Base-by-base conservation (phyloP, 2,888 invertebrate genomes). In the Acanthosepion lycidas region DNA sequence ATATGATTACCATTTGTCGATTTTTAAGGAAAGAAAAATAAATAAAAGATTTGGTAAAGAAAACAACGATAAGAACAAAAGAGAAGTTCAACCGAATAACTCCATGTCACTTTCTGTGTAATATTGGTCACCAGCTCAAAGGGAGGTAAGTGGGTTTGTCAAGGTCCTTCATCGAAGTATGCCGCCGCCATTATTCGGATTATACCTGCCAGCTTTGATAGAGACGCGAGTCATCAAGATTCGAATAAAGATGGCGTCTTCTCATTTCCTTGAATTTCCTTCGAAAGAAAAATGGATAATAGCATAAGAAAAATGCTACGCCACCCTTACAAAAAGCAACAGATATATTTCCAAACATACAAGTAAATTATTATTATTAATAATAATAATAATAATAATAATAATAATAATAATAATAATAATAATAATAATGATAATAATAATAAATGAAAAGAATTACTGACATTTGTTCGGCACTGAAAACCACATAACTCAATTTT, bases 131-230 rank as follows among this genome's bases (percentile, higher is more conserved):
- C 78, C n/a, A 33, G 78, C 78, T 33, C 9, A 78, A 78, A 33
- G n/a, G 78, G 78, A n/a, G 78, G 78, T 78, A 78, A 78, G n/a
- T 78, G 78, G 15, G n/a, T 78, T 33, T 78, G 78, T 78, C 78
- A 78, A 33, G n/a, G 78, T 78, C n/a, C 78, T 78, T 78, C 78
- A 78, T 15, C 33, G 23, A 78, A 78, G n/a, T 78, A n/a, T 78
- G 78, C 78, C 78, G 3, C n/a, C 78, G n/a, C 78, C 78, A 78
- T 78, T 78, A 78, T 78, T 78, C 78, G 8, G 78, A 78, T 78
- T 78, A 78, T 78, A 78, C 15, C 78, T 78, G 78, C n/a, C 78
- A 78, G 78, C 78, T n/a, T 78, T 78, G n/a, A 78, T 78, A n/a
- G 78, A 78, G 78, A 78, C n/a, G n/a, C 78, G 23, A 78, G 78